These are phyloP conservation scores for Epinephelus malabaricus DNA, from an alignment of 2,797 vertebrate genomes.

Conservation along the genomic window DNA sequence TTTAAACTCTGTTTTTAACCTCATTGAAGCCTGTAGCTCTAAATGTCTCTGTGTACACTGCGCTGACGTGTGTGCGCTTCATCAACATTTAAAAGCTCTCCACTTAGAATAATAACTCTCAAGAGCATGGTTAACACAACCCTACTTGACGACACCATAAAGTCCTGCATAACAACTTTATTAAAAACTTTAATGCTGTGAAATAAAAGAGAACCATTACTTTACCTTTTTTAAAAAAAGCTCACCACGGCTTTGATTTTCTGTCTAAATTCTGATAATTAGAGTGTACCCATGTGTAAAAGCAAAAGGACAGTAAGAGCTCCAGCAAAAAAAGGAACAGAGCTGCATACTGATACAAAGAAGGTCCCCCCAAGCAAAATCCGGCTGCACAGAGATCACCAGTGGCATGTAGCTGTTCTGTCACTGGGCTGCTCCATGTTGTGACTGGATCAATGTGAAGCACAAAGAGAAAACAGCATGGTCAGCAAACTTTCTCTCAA, in stretches of 20 bases:
- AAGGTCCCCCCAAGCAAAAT: neutral
- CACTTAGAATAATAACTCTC: too few relatives aligned
- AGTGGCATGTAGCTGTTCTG: neutral
- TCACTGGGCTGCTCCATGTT: neutral
- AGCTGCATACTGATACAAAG: neutral
- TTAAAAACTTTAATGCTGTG: too few relatives aligned
- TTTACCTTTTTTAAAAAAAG: too few relatives aligned
- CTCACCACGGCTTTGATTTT: neutral
- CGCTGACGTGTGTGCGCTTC: too few relatives aligned
- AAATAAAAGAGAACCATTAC: neutral
- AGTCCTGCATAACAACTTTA: too few relatives aligned
- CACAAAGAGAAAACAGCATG: conserved; percentile 7
- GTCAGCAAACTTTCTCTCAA: conserved; percentile 9
- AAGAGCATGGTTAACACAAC: too few relatives aligned
- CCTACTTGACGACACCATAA: too few relatives aligned
- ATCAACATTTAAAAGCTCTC: too few relatives aligned
- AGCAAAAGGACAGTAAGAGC: neutral
- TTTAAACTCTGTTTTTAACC: too few relatives aligned
- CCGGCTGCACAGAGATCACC: neutral
- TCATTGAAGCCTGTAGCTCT: too few relatives aligned
- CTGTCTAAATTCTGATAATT: neutral
- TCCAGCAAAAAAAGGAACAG: neutral
- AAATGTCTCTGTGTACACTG: too few relatives aligned
- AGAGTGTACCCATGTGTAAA: neutral
- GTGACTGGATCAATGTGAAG: conserved; percentile 11